Evolutionary conservation across 2,888 invertebrate genomes (phyloP), one percentile per base, ranked within the genome.

Genomic region (Spialia ferax): DNA sequence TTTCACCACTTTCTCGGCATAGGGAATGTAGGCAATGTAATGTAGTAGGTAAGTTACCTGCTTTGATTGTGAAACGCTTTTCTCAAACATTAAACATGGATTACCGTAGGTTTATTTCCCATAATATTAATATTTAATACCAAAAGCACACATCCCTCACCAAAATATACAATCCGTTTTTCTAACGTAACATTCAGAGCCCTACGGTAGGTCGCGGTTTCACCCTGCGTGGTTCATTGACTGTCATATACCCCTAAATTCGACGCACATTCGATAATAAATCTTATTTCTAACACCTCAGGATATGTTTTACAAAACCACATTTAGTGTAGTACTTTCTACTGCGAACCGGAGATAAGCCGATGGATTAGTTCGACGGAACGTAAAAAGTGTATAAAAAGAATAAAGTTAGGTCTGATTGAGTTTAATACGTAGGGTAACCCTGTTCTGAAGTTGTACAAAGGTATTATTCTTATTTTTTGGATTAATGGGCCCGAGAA

Each of bases 141-240:
- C 13, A 5, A 38, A 38, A 38, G n/a, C 13, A 38, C 3, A 13
- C 7, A 38, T n/a, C 13, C 3, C 3, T 8, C 38, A 38, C n/a
- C 4, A n/a, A 38, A 38, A 38, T 38, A 38, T n/a, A n/a, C 38
- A n/a, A 38, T 38, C 11, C 38, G 52, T 52, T 62, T 52, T 60
- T 60, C 60, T 38, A 52, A 52, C 63, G 8, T 45, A 89, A 90
- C 82, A 73, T 71, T 68, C 71, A 73, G 79, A 79, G 80, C 87
- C 83, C 88, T 89, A 88, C 79, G 83, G 88, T 91, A 92, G 92
- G 91, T 91, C 92, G 90, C 83, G 91, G 89, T 87, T 88, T 80
- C 80, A 78, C 80, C 81, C 82, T 72, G 50, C 63, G 59, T 84
- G 85, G 86, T 89, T 89, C 89, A 89, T 87, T 88, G 87, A 88